phyloP scores from a whole-genome alignment of 2,797 vertebrate species.

The Simalia tracyae region DNA sequence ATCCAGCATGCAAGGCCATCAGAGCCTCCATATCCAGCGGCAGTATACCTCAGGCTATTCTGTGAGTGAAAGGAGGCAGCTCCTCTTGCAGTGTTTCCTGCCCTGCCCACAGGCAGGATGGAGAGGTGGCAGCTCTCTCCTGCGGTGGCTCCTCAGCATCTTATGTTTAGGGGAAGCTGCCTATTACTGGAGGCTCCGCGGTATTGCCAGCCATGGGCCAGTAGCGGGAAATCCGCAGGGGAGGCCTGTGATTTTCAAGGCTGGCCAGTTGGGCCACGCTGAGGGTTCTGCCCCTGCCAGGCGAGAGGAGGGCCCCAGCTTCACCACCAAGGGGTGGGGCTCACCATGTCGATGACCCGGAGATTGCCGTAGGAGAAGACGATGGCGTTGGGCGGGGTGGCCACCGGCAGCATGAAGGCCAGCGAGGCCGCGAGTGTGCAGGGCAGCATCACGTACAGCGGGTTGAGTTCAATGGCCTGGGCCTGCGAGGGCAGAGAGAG shows the following conservation, averaged over 20 bases:
- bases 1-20: accelerated
- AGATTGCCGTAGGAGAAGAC: constrained; percentile 91
- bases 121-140: too few species aligned
- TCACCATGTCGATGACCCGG: constrained; percentile 90
- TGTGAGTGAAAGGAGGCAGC: background rate
- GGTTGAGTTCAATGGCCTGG: constrained; percentile 82
- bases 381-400: constrained; percentile 91
- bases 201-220: too few species aligned
- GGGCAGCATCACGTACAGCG: constrained; percentile 89
- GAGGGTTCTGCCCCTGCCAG: background rate
- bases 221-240: background rate
- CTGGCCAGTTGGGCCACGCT: background rate
- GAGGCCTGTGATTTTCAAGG: background rate
- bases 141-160: background rate
- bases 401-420: constrained; percentile 97
- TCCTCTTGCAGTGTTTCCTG: background rate
- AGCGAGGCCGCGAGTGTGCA: constrained; percentile 86
- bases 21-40: background rate
- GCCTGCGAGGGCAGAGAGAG: constrained; percentile 71
- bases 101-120: background rate
- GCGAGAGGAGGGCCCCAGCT: too few species aligned
- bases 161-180: background rate
- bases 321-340: constrained; percentile 18
- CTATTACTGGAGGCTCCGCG: background rate
- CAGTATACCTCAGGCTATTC: background rate